Evolutionary conservation across 2,113 vertebrate species (phyloP).

Genomic region (Ctenomys sociabilis): DNA sequence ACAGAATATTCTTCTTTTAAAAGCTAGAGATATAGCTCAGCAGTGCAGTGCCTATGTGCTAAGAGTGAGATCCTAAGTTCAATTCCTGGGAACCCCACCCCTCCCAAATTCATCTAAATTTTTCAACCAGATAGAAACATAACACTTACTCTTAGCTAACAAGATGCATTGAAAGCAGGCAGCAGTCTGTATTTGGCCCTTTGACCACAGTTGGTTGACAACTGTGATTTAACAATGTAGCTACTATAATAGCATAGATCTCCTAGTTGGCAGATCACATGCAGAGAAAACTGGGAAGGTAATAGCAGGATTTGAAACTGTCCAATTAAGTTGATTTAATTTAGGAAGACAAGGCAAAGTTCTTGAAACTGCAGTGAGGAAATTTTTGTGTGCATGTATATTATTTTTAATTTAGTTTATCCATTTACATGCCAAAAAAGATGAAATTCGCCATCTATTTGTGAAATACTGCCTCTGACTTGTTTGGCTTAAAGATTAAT

Average conservation of each 20-base stretch:
- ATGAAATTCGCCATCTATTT: conserved; percentile 53
- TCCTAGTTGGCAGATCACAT: not conserved
- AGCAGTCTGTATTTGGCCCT: not conserved
- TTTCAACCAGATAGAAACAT: not conserved
- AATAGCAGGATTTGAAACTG: not conserved
- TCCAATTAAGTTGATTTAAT: not conserved
- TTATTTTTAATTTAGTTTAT: conserved; percentile 41
- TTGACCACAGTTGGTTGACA: not conserved
- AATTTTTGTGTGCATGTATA: not conserved
- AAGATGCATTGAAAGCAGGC: not conserved
- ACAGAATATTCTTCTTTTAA: not conserved
- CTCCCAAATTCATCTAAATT: not conserved
- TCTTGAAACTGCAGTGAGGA: conserved; percentile 17
- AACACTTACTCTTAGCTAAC: not conserved
- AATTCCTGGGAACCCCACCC: too few relatives aligned
- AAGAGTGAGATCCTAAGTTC: too few relatives aligned
- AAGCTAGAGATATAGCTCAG: too few relatives aligned
- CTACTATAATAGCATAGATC: not conserved
- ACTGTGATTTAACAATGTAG: not conserved
- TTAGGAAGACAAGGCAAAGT: conserved; percentile 26
- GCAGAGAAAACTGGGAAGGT: not conserved
- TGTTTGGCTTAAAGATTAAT: conserved; percentile 10
- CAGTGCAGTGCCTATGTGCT: too few relatives aligned
- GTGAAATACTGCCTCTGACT: conserved; percentile 25
- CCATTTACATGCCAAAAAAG: conserved; percentile 39